These are phyloP conservation scores for Smittia sp. DNA, from an alignment of 2,888 invertebrate genomes.

Conservation along the genomic window DNA sequence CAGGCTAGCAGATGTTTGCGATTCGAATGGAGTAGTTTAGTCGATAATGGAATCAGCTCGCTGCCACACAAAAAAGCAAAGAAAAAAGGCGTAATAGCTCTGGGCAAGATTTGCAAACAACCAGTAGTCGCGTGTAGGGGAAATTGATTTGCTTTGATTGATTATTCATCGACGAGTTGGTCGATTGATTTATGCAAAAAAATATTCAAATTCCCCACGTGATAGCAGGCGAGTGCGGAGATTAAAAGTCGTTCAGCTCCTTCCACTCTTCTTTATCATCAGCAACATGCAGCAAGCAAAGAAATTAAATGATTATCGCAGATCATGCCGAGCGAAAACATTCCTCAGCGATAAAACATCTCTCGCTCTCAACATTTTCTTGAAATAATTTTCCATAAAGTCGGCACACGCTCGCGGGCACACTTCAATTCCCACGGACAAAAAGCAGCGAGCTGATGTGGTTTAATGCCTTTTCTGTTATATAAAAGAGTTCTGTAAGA, in stretches of 20 bases:
- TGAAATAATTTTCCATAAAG: constrained; percentile 43
- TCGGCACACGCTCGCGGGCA: constrained; percentile 63
- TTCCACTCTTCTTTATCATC: not conserved
- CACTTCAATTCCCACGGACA: constrained; percentile 60
- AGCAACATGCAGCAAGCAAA: not conserved
- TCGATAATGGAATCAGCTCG: not conserved
- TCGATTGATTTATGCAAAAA: too few species aligned
- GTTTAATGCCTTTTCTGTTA: constrained; percentile 23
- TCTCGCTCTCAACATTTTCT: constrained; percentile 5
- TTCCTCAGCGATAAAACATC: constrained; percentile 16
- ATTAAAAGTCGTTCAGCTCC: not conserved
- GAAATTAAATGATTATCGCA: constrained; percentile 3
- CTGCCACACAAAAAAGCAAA: not conserved
- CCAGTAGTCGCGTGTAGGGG: constrained; percentile 12
- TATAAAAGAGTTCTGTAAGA: constrained; percentile 8
- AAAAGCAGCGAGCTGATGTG: constrained; percentile 17
- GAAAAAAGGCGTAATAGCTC: not conserved
- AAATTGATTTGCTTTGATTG: constrained; percentile 18
- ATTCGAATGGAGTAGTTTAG: not conserved
- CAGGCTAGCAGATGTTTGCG: not conserved
- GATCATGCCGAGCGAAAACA: not conserved
- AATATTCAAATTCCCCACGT: too few species aligned
- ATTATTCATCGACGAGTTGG: not conserved
- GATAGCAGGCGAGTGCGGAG: not conserved
- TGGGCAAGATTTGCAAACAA: constrained; percentile 3